Percentiles rank a stretch among this genome's conserved stretches.
Conservation (phyloP, 2,113 vertebrate genomes). For the Apteryx mantelli region DNA sequence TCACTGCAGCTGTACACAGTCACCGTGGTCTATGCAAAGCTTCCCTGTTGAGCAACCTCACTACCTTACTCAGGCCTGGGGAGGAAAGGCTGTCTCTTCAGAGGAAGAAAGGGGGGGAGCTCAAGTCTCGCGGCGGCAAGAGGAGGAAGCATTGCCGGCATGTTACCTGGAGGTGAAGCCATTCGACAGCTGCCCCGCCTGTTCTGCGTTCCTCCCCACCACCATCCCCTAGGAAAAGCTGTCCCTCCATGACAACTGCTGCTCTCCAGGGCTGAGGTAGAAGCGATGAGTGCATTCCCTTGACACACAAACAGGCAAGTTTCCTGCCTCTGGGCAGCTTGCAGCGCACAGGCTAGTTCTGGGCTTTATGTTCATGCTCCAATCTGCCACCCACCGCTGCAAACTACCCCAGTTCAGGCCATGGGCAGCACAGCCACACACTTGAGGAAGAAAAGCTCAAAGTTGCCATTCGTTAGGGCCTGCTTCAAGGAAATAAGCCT, state of each 20-base stretch:
- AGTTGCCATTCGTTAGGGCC: background rate
- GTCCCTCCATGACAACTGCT: background rate
- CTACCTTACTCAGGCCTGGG: background rate
- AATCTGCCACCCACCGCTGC: background rate
- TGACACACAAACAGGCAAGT: rapidly evolving
- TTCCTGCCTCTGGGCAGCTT: background rate
- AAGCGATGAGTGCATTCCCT: background rate
- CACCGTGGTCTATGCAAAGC: background rate
- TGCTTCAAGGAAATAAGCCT: background rate
- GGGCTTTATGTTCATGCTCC: background rate
- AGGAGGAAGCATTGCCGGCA: background rate
- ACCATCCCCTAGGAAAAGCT: background rate
- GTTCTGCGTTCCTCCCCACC: constrained; percentile 13
- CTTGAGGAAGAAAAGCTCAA: background rate
- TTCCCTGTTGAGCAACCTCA: background rate
- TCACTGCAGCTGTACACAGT: background rate
- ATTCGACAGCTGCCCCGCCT: constrained; percentile 31
- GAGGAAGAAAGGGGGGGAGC: background rate
- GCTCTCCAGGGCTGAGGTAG: background rate
- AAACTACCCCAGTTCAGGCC: background rate
- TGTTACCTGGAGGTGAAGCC: background rate
- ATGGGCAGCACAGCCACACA: no score
- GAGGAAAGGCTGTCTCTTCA: background rate
- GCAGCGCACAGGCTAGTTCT: rapidly evolving
- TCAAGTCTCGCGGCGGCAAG: rapidly evolving